Percentiles rank a stretch among this genome's conserved stretches.
Conservation (phyloP, 2,113 vertebrate genomes). For the Rhabdomys dilectus region DNA sequence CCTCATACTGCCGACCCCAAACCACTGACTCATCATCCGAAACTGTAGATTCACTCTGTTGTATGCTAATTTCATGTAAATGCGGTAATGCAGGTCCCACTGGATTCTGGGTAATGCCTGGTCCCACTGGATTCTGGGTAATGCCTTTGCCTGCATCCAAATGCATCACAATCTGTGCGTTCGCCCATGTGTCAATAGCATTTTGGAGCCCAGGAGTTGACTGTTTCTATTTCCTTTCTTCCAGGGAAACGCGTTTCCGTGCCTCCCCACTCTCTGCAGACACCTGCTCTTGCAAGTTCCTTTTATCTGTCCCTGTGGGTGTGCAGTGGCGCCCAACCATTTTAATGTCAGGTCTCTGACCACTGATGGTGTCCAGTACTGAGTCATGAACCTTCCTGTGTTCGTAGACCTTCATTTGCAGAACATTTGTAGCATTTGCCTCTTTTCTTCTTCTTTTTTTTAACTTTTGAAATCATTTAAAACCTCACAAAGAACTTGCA, state of each 20-base stretch:
- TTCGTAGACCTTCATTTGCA: neutral
- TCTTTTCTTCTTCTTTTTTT: neutral
- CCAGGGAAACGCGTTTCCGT: fast-evolving
- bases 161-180: neutral
- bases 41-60: neutral
- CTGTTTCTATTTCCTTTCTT: neutral
- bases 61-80: neutral
- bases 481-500: neutral
- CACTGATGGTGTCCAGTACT: neutral
- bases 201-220: neutral
- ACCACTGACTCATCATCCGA: neutral
- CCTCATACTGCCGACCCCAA: fast-evolving
- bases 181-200: no score
- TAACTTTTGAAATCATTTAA: neutral
- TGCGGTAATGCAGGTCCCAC: neutral
- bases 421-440: neutral
- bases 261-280: neutral
- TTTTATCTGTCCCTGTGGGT: neutral
- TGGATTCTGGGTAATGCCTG: no score
- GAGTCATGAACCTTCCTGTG: neutral
- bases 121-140: no score
- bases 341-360: neutral
- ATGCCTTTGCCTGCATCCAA: neutral
- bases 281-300: fast-evolving
- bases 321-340: neutral